These are phyloP conservation scores for Alethe castanea DNA, from an alignment of 2,113 vertebrate species.

Conservation along the genomic window DNA sequence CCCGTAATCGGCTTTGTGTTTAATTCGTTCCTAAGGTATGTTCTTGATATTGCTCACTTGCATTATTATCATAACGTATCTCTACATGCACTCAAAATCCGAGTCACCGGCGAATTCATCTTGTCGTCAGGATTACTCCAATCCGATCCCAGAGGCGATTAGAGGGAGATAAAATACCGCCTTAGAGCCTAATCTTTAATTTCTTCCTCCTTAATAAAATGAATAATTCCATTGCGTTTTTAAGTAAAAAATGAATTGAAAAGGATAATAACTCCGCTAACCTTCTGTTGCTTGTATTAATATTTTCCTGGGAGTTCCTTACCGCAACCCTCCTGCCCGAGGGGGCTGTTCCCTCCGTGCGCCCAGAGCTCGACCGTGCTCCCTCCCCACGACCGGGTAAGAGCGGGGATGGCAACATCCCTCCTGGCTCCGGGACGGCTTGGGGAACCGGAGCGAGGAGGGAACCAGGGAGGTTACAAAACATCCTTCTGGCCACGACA, in stretches of 20 bases:
- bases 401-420: neutral
- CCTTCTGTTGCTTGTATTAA: conserved; percentile 55
- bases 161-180: conserved; percentile 20
- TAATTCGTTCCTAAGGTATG: conserved; percentile 54
- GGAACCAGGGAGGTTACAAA: neutral
- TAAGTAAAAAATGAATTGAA: conserved; percentile 51
- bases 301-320: conserved; percentile 7
- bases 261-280: conserved; percentile 44
- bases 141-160: conserved; percentile 53
- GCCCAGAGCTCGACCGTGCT: neutral
- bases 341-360: neutral
- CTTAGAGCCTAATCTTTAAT: conserved; percentile 54
- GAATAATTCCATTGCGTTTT: conserved; percentile 47
- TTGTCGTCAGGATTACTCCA: conserved; percentile 36
- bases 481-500: neutral
- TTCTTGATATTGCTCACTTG: conserved; percentile 62
- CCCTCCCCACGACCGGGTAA: neutral
- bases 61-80: conserved; percentile 46
- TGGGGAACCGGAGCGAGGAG: neutral
- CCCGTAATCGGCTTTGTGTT: conserved; percentile 49
- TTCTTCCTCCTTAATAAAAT: conserved; percentile 52
- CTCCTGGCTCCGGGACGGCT: neutral
- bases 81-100: neutral
- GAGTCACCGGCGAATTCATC: conserved; percentile 40
- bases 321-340: neutral